A percentile compares a stretch with the other conserved stretches of the same genome.
These are phyloP conservation scores for Capricornis sumatraensis DNA, from an alignment of 2,113 vertebrate species.

Conservation along the genomic window DNA sequence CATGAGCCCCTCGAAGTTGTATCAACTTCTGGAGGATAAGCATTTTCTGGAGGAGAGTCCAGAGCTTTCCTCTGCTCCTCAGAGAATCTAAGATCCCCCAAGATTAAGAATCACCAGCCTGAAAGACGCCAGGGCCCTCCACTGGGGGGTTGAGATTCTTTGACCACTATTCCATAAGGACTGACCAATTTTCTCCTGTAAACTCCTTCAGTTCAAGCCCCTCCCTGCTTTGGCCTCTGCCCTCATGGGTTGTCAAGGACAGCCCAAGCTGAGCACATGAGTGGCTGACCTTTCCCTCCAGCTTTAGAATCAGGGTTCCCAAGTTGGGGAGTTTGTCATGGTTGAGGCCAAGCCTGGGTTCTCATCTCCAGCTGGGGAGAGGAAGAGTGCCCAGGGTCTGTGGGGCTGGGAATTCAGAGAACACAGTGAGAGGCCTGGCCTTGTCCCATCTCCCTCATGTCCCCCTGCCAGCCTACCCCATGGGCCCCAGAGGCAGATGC, in stretches of 20 bases:
- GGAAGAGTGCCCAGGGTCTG: not conserved
- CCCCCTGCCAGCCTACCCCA: not conserved
- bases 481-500: conserved; percentile 17
- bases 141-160: not conserved
- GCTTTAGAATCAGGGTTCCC: not conserved
- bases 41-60: not conserved
- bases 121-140: not conserved
- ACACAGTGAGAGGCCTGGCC: not conserved
- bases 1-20: not conserved
- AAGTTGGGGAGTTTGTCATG: no score
- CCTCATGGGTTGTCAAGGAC: not conserved
- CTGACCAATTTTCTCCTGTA: not conserved
- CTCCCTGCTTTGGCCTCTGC: not conserved
- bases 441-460: not conserved
- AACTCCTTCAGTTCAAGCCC: not conserved
- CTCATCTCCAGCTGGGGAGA: not conserved
- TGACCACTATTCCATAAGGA: not conserved
- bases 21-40: not conserved
- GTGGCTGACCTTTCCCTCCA: not conserved
- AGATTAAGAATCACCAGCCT: not conserved
- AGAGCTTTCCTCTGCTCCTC: not conserved
- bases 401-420: not conserved
- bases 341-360: not conserved
- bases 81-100: not conserved
- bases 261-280: not conserved